Evolutionary conservation across 2,888 invertebrate genomes (phyloP).

Genomic region (Drosophila percnosoma): DNA sequence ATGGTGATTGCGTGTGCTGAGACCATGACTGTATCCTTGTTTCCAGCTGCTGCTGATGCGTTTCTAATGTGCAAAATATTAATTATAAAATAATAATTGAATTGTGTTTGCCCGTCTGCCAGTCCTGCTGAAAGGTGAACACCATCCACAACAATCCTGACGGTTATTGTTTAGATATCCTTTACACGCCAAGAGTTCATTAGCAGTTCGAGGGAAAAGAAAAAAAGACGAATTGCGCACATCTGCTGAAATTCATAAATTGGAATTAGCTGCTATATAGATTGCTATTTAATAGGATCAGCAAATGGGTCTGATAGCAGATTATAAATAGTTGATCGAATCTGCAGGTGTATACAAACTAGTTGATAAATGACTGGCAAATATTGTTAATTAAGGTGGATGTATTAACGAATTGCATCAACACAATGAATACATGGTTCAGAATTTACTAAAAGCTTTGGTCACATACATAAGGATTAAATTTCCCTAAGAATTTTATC

Average conservation of each 20-base stretch:
- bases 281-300: slow-evolving; percentile 65
- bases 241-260: slow-evolving; percentile 60
- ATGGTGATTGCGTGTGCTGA: slow-evolving; percentile 56
- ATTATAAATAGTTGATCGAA: slow-evolving; percentile 29
- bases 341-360: slow-evolving; percentile 6
- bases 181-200: slow-evolving; percentile 74
- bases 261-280: slow-evolving; percentile 33
- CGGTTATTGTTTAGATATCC: slow-evolving; percentile 53
- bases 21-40: slow-evolving; percentile 48
- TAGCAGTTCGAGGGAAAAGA: slow-evolving; percentile 33
- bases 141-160: slow-evolving; percentile 7
- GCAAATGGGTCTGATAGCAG: slow-evolving; percentile 23
- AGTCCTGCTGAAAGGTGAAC: slow-evolving; percentile 59
- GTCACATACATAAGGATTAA: neutral
- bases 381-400: slow-evolving; percentile 20
- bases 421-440: neutral
- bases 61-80: slow-evolving; percentile 79
- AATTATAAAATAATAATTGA: slow-evolving; percentile 81
- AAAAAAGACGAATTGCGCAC: slow-evolving; percentile 37
- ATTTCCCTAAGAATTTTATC: neutral
- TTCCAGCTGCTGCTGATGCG: slow-evolving; percentile 75
- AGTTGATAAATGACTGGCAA: slow-evolving; percentile 22
- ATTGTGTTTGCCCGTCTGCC: slow-evolving; percentile 65
- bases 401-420: slow-evolving; percentile 1
- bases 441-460: neutral